A percentile compares a stretch with the other conserved stretches of the same genome.
Evolutionary conservation across 2,888 invertebrate species (phyloP).

Genomic region (Lutraria lutraria): DNA sequence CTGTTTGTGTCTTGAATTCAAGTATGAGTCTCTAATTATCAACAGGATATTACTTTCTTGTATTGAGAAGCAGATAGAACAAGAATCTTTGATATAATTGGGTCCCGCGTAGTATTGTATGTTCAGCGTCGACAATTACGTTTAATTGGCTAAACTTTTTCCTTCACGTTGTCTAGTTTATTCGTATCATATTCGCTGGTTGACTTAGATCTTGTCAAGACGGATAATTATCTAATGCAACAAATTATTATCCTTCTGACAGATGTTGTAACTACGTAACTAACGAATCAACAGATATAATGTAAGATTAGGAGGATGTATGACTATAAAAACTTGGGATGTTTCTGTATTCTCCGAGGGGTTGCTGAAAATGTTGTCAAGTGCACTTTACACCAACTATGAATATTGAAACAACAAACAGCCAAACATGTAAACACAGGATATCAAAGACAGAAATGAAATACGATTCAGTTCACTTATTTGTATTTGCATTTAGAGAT

Average conservation of each 20-base stretch:
- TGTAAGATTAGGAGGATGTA: neutral
- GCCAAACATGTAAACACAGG: no score
- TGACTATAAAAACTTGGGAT: neutral
- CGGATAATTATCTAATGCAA: neutral
- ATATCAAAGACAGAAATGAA: no score
- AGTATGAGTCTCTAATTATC: neutral
- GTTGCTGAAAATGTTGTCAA: no score
- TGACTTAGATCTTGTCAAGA: neutral
- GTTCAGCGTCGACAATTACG: neutral
- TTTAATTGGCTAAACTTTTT: conserved; percentile 9
- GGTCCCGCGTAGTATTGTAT: neutral
- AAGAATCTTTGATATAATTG: neutral
- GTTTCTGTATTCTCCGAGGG: no score
- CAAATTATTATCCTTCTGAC: neutral
- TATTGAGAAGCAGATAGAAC: neutral
- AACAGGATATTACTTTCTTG: conserved; percentile 13
- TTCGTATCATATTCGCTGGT: neutral
- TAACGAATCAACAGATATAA: neutral
- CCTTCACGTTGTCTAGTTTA: neutral
- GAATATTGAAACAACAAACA: no score
- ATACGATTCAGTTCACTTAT: no score
- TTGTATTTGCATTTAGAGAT: no score
- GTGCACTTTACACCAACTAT: no score
- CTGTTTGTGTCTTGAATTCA: neutral
- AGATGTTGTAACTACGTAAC: neutral